Base-by-base conservation (phyloP, 2,113 vertebrate species). In the Eptesicus fuscus region DNA sequence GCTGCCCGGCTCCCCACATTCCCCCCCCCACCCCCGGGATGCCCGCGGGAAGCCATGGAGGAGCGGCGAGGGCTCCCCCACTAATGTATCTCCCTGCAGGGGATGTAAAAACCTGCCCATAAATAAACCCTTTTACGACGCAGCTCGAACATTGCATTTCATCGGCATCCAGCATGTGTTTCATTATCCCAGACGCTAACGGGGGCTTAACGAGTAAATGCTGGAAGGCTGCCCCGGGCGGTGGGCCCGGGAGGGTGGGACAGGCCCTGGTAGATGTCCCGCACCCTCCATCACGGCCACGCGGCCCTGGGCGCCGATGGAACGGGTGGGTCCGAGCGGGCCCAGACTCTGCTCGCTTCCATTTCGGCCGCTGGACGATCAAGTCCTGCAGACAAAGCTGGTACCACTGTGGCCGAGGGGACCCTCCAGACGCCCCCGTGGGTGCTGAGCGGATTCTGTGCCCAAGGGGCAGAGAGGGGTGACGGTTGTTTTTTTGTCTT, bases 121-220 rank as follows among this genome's bases (percentile, higher is more conserved):
- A 93, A 94, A 83, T 83, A 94, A 95, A 88, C 40, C 78, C 37
- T 86, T 93, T 93, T 90, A 89, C 76, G 78, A 74, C 44, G 82
- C 23, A 69, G 70, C 74, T 88, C 32, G 74, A 91, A 96, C 83
- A 37, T 93, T 79, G 65, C 32, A 89, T 95, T 93, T 93, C 80
- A 84, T 92, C 30, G 1, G 76, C 18, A 30, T 44, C 4, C 10
- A 80, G 70, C 88, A 67, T 51, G 94, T 69, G 88, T 92, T 95
- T 96, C 84, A 47, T 93, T 94, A 95, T 17, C 40, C 30, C 83
- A 80, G 83, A 79, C n/a, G 42, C 74, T 20, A 40, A 56, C 12
- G 1, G 74, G 49, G 35, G 69, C 83, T 78, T 94, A 44, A 83
- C 82, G 90, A 32, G 32, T 83, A 70, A 40, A 77, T 40, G 37